Conservation (phyloP, 2,797 vertebrate genomes). For the Odontamblyopus rebecca region DNA sequence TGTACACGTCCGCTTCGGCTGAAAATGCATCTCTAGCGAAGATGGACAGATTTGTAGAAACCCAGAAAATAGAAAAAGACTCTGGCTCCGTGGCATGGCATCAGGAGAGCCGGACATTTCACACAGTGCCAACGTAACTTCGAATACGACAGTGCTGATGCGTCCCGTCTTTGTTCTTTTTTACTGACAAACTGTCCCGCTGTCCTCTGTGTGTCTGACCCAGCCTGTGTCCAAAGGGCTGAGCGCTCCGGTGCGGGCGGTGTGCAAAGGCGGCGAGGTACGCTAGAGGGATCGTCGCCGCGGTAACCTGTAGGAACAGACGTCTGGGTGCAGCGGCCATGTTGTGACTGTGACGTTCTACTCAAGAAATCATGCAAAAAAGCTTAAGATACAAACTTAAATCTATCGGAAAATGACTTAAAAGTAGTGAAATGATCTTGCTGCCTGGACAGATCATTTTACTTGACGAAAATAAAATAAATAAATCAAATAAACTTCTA, state of each 20-base stretch:
- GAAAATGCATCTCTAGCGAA: conserved; percentile 2
- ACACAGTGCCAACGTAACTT: conserved; percentile 51
- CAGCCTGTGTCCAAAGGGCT: conserved; percentile 9
- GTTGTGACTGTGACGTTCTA: no score
- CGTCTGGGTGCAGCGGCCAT: no score
- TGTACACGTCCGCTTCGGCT: conserved; percentile 30
- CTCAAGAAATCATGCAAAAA: no score
- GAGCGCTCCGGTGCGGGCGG: conserved; percentile 32
- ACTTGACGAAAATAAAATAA: no score
- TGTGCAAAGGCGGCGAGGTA: conserved; percentile 37
- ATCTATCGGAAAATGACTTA: no score
- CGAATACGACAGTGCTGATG: not conserved
- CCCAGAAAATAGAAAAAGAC: not conserved
- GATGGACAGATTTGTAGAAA: not conserved
- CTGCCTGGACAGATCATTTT: no score
- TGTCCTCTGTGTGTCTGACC: not conserved
- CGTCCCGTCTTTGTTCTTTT: not conserved
- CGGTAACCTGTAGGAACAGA: no score
- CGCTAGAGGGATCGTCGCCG: no score
- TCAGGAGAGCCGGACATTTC: conserved; percentile 23
- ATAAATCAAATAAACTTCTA: no score
- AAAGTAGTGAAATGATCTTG: no score
- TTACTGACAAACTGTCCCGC: conserved; percentile 25
- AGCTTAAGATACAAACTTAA: no score
- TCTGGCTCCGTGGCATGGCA: conserved; percentile 26